Evolutionary conservation across 2,797 vertebrate species (phyloP).

Genomic region (Enteromius afrohamiltoni): DNA sequence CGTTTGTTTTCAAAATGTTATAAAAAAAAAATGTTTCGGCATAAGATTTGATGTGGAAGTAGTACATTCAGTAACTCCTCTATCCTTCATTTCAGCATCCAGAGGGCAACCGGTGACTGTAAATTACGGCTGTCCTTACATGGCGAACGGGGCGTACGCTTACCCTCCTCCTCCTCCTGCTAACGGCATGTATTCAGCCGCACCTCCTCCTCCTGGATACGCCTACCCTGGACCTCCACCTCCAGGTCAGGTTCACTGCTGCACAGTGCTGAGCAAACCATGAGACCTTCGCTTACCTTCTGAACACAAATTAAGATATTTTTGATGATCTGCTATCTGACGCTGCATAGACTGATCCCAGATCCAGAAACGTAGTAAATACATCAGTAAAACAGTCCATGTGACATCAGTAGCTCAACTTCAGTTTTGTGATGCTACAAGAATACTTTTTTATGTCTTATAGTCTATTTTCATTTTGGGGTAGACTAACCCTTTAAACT

Average conservation of each 20-base stretch:
- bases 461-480: no score
- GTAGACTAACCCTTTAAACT: neutral
- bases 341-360: no score
- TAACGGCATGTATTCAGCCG: constrained; percentile 84
- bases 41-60: neutral
- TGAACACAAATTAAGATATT: no score
- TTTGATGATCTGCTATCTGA: no score
- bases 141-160: constrained; percentile 89
- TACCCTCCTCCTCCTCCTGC: constrained; percentile 84
- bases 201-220: constrained; percentile 84
- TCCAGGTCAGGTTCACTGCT: constrained; percentile 73
- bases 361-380: no score
- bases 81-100: constrained; percentile 78
- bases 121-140: constrained; percentile 86
- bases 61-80: neutral
- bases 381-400: no score
- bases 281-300: no score
- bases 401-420: no score
- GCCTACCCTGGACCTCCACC: constrained; percentile 86
- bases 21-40: neutral
- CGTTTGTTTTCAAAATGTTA: neutral
- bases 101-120: constrained; percentile 87
- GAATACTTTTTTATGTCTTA: no score
- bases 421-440: no score
- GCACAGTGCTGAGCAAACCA: neutral